Conservation (phyloP, 2,888 invertebrate species). For the Sussaba pulchella region DNA sequence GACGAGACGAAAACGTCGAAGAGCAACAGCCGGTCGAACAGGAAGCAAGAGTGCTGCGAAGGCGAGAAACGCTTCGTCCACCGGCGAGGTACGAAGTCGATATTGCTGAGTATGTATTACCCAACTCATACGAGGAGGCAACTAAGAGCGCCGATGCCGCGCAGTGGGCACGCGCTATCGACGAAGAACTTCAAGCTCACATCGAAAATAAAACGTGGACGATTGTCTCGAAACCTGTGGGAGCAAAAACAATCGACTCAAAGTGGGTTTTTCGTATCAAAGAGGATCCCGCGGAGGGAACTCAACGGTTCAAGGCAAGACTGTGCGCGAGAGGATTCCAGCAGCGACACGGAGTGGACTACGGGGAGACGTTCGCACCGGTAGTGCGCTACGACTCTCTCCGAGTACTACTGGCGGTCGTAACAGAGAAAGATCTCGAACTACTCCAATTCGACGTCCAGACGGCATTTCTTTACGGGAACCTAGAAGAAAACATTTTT, state of each 20-base stretch:
- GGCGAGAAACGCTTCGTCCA: background rate
- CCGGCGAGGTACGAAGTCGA: slow-evolving; percentile 14
- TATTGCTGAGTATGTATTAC: slow-evolving; percentile 4
- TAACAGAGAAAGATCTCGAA: slow-evolving; percentile 13
- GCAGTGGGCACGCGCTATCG: slow-evolving; percentile 46
- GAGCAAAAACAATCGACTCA: background rate
- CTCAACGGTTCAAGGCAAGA: background rate
- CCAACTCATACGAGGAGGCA: slow-evolving; percentile 33
- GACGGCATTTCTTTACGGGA: slow-evolving; percentile 21
- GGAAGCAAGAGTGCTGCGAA: background rate
- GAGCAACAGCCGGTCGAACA: background rate
- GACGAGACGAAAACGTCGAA: background rate
- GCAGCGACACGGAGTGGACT: slow-evolving; percentile 13
- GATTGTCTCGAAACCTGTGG: slow-evolving; percentile 3
- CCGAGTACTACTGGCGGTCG: background rate
- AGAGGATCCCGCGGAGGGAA: background rate
- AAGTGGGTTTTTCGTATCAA: background rate
- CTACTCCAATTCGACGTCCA: slow-evolving; percentile 17
- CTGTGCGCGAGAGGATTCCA: slow-evolving; percentile 39
- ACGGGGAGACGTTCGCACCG: slow-evolving; percentile 18
- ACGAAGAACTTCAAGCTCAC: slow-evolving; percentile 24
- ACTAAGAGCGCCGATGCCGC: slow-evolving; percentile 20
- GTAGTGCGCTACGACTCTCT: background rate
- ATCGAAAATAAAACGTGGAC: slow-evolving; percentile 48
- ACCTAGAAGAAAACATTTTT: slow-evolving; percentile 7